phyloP scores from a whole-genome alignment of 2,113 vertebrate species.

The Edolisoma coerulescens region DNA sequence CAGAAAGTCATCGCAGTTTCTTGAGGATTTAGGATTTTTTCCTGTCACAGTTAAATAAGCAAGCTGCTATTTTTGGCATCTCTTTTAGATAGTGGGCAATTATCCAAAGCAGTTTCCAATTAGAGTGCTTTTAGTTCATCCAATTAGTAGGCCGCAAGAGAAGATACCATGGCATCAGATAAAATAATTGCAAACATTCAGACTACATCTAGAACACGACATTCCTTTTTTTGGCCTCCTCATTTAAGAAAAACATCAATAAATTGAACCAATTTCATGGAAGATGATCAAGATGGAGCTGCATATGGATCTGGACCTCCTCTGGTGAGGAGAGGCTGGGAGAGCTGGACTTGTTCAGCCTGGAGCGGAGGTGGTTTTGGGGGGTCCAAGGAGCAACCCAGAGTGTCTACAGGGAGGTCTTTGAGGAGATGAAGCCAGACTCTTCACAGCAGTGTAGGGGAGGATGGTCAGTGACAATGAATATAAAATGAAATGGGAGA shows the following conservation, averaged over 20 bases:
- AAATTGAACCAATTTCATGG: background rate
- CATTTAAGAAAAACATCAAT: background rate
- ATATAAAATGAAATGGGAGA: background rate
- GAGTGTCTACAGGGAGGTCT: background rate
- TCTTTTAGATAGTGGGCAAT: background rate
- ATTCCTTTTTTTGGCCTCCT: background rate
- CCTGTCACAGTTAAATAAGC: background rate
- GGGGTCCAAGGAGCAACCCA: background rate
- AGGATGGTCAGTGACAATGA: background rate
- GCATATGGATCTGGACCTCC: background rate
- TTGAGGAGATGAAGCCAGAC: background rate
- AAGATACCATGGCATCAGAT: background rate
- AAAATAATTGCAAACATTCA: constrained; percentile 1
- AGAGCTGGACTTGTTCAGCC: background rate
- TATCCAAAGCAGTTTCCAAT: constrained; percentile 10
- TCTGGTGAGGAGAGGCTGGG: background rate
- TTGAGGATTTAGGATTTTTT: background rate
- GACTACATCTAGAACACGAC: background rate
- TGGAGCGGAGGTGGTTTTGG: background rate
- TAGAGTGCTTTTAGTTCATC: constrained; percentile 6
- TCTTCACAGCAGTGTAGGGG: background rate
- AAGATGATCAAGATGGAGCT: background rate
- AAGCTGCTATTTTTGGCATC: background rate
- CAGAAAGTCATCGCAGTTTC: background rate
- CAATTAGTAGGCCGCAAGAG: background rate